Evolutionary conservation across 1,140 invertebrate genomes (phyloP), one percentile per base, ranked within the genome.

Genomic region (Thaumetopoea pityocampa): DNA sequence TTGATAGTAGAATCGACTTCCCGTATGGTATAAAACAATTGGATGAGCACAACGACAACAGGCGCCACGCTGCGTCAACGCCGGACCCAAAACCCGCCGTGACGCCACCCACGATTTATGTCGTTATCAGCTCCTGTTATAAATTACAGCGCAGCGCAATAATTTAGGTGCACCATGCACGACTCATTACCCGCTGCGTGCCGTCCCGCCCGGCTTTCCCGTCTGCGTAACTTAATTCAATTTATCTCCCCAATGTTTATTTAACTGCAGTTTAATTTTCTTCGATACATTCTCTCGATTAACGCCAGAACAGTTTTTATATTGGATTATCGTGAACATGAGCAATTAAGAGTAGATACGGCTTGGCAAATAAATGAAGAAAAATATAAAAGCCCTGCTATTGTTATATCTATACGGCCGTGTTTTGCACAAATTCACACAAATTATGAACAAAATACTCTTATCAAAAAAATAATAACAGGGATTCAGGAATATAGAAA

Each of bases 141-240:
- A 83, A 83, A 83, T 83, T 78, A 79, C 74, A 72, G 50, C 57
- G 61, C 57, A 60, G 51, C 38, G 70, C 71, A 73, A 78, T 83
- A 81, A 83, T 79, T 83, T 78, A 81, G 77, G 74, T 66, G 65
- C 64, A 67, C 79, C 66, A 74, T 73, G 70, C 71, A 79, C 72
- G 79, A 76, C 81, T 81, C 74, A 79, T 81, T 81, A 76, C 79
- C 74, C 74, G 67, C 73, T 74, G 79, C 65, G 73, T 62, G 50
- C 46, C n/a, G n/a, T n/a, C 45, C 51, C 60, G 54, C 45, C 48
- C 41, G n/a, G 47, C 49, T 52, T 42, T 46, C 60, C 29, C 57
- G 44, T 34, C 30, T 46, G 60, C 52, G 51, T 58, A 54, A 54
- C 67, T 82, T 74, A 82, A 82, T 82, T 78, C 73, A 70, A 57